phyloP scores from a whole-genome alignment of 2,797 vertebrate species.

The Coccyzus lansbergi region DNA sequence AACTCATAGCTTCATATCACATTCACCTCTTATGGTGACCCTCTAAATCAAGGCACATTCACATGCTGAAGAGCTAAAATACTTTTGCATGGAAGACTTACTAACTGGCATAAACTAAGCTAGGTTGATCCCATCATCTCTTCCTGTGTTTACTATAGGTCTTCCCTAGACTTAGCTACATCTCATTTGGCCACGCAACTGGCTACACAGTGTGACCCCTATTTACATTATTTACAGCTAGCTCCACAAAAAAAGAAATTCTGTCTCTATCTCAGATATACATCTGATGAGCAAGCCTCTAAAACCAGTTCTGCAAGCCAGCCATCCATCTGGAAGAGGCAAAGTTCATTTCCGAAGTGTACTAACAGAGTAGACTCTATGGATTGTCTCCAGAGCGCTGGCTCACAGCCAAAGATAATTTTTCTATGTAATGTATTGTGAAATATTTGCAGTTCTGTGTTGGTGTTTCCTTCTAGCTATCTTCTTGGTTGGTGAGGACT shows the following conservation, averaged over 20 bases:
- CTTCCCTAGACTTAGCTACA: neutral
- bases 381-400: accelerated
- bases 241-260: neutral
- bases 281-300: neutral
- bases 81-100: neutral
- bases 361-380: neutral
- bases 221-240: neutral
- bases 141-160: neutral
- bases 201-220: neutral
- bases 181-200: neutral
- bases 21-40: neutral
- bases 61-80: neutral
- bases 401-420: neutral
- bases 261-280: neutral
- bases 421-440: neutral
- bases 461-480: neutral
- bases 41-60: neutral
- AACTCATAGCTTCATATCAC: neutral
- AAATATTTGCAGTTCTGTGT: neutral
- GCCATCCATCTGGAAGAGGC: neutral
- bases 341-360: neutral
- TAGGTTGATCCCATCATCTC: neutral
- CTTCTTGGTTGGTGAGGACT: neutral
- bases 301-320: constrained; percentile 15
- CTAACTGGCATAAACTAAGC: neutral